Evolutionary conservation across 2,888 invertebrate species (phyloP).

Genomic region (Cryptocephalus primarius): DNA sequence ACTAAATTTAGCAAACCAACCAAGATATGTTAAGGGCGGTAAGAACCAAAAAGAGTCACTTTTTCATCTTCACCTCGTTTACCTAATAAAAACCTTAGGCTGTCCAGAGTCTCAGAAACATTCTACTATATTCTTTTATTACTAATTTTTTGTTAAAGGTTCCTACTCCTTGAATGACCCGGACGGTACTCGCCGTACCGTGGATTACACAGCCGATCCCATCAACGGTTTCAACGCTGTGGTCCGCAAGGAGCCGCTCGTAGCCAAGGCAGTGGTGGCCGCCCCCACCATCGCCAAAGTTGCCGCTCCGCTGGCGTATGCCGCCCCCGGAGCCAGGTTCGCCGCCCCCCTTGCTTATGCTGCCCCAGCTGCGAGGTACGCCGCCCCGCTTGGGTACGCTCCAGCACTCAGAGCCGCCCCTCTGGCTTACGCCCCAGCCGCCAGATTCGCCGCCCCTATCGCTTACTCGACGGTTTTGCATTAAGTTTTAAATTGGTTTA

Average conservation of each 20-base stretch:
- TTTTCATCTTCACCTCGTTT: too few species aligned
- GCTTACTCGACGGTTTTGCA: constrained; percentile 8
- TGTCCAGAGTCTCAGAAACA: too few species aligned
- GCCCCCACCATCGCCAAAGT: constrained; percentile 13
- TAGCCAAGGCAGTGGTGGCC: constrained; percentile 32
- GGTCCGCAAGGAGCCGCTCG: constrained; percentile 40
- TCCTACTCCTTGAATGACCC: constrained; percentile 44
- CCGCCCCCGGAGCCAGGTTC: constrained; percentile 20
- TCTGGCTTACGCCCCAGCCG: neutral
- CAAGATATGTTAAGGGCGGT: too few species aligned
- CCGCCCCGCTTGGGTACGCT: neutral
- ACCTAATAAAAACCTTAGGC: too few species aligned
- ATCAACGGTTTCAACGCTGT: constrained; percentile 47
- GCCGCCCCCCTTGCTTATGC: constrained; percentile 23
- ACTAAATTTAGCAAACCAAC: too few species aligned
- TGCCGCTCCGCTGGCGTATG: constrained; percentile 15
- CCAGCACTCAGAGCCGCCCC: constrained; percentile 5
- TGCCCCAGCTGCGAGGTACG: neutral
- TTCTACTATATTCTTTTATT: too few species aligned
- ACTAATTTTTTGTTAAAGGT: constrained; percentile 4
- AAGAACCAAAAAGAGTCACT: too few species aligned
- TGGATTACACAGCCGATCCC: constrained; percentile 21
- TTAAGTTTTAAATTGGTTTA: too few species aligned
- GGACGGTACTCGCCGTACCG: constrained; percentile 53
- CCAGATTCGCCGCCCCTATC: constrained; percentile 22